Percentiles rank a stretch among this genome's conserved stretches.
Conservation (phyloP, 2,797 vertebrate species). For the Gambelia wislizenii region DNA sequence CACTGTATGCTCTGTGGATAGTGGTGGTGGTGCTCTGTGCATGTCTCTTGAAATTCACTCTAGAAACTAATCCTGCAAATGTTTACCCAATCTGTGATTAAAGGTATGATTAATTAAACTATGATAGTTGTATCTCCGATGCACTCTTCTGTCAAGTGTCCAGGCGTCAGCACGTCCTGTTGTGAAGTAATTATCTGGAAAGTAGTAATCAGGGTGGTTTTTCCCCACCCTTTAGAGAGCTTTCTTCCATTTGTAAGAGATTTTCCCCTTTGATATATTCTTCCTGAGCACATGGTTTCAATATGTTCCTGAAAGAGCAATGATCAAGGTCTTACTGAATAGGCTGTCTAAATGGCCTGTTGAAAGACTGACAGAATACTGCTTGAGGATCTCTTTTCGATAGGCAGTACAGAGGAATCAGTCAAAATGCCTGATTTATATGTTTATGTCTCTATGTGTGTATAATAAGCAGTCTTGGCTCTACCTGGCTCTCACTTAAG, state of each 20-base stretch:
- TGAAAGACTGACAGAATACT: neutral
- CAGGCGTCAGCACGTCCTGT: neutral
- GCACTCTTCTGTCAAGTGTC: neutral
- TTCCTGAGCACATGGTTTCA: constrained; percentile 2
- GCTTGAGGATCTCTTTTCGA: neutral
- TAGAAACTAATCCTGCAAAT: neutral
- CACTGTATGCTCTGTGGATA: neutral
- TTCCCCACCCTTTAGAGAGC: neutral
- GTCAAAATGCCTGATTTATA: neutral
- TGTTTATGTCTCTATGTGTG: neutral
- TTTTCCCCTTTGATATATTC: neutral
- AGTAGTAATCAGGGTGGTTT: neutral
- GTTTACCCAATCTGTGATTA: neutral
- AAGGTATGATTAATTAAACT: constrained; percentile 17
- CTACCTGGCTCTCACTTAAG: no score
- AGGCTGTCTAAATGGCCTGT: no score
- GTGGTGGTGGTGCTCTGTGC: neutral
- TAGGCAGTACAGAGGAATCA: neutral
- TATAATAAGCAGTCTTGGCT: neutral
- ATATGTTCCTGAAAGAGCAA: neutral
- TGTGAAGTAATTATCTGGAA: neutral
- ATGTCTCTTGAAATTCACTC: neutral
- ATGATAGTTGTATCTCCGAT: neutral
- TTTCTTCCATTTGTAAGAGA: neutral
- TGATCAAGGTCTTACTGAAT: neutral